Base-by-base conservation (phyloP, 2,113 vertebrate species). In the Platichthys flesus region DNA sequence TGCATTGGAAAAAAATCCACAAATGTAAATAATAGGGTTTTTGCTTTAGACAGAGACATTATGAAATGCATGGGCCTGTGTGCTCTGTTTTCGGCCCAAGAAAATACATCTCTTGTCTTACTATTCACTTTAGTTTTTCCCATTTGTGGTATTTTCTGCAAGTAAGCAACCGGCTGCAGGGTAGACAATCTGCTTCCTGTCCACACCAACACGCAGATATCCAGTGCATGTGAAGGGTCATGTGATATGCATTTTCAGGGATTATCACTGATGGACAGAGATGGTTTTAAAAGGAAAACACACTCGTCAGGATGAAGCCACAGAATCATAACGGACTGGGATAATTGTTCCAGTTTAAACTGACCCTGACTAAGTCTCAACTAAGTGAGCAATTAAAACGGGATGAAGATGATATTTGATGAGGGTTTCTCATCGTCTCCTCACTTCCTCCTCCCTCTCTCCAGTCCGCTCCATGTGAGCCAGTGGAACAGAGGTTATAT, bases 401-500 rank as follows among this genome's bases (percentile, higher is more conserved):
- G 49, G 74, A 78, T 79, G 47, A 77, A 77, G 70, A 70, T 66
- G 23, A 71, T 77, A 66, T 82, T 71, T 68, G 45, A 55, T 70
- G 23, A 67, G 62, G 66, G 13, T 74, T 81, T 61, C 57, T 77
- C 63, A 37, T 74, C 75, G n/a, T 61, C 70, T 61, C 82, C 82
- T 23, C 54, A 37, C 47, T 65, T 56, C 64, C 52, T 71, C 59
- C 70, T 21, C 65, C 40, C 63, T 40, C 64, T 83, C 67, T 63
- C 69, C 69, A 62, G 49, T 56, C 16, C 31, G 57, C 73, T 77
- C 69, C 67, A 35, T 79, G 37, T 80, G 52, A 59, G 82, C 78
- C n/a, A 21, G 67, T 81, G 57, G 63, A 79, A 79, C 80, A 24
- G 70, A 89, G 79, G 84, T 91, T 88, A 87, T 76, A 59, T 81